phyloP scores from a whole-genome alignment of 2,113 vertebrate genomes.

The Pomatostomus ruficeps region DNA sequence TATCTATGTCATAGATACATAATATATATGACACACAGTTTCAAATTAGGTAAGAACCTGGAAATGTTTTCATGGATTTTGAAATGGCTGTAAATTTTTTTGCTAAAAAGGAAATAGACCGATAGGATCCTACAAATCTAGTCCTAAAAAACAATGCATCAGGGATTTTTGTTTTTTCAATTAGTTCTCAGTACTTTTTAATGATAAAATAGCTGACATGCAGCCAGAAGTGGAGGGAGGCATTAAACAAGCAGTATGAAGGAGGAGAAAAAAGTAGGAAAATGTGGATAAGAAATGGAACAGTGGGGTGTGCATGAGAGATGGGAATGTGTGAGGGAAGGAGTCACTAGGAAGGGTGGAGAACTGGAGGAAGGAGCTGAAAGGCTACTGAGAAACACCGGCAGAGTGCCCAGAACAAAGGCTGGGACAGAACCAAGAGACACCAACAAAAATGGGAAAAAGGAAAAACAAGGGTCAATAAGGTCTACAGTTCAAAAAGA shows the following conservation, averaged over 20 bases:
- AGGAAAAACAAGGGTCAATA: neutral
- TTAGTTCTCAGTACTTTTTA: neutral
- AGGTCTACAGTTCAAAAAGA: neutral
- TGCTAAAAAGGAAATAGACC: neutral
- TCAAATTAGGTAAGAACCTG: neutral
- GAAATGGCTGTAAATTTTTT: neutral
- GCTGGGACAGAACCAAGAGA: neutral
- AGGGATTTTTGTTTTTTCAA: neutral
- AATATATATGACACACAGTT: neutral
- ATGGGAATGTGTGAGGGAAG: neutral
- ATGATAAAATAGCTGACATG: neutral
- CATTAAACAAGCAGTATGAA: neutral
- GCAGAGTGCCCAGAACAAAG: neutral
- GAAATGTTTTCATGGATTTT: neutral
- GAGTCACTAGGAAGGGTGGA: neutral
- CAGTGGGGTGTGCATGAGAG: neutral
- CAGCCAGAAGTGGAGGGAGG: neutral
- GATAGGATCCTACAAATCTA: neutral
- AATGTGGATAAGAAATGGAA: neutral
- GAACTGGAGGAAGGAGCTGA: neutral
- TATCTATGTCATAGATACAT: neutral
- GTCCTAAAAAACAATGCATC: neutral
- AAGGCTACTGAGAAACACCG: neutral
- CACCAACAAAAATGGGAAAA: neutral
- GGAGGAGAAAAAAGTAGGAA: neutral